phyloP scores from a whole-genome alignment of 1,140 invertebrate species.

The Agrypnia vestita region DNA sequence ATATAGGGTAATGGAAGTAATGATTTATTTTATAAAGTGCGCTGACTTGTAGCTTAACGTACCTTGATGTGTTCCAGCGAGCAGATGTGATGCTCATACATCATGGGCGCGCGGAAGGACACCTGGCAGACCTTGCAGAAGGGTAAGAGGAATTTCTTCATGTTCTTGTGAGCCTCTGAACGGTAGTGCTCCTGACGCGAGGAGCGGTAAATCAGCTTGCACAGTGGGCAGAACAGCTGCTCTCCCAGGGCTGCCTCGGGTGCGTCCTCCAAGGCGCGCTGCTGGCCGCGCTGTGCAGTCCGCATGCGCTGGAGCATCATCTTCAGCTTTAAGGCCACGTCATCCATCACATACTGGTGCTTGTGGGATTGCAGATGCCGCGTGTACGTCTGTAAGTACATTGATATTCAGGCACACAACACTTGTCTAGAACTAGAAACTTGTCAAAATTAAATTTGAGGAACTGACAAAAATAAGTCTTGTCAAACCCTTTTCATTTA shows the following conservation, averaged over 20 bases:
- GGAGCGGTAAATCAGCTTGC: constrained; percentile 86
- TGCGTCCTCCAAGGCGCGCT: constrained; percentile 80
- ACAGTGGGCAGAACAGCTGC: constrained; percentile 83
- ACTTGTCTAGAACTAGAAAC: too few species aligned
- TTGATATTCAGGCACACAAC: neutral
- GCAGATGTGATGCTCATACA: constrained; percentile 86
- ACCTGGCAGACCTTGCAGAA: constrained; percentile 82
- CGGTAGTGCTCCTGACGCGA: constrained; percentile 82
- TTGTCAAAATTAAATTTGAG: too few species aligned
- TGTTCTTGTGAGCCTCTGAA: constrained; percentile 84
- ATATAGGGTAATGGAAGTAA: too few species aligned
- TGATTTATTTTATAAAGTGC: too few species aligned
- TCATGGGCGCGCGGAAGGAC: constrained; percentile 85
- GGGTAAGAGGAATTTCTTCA: constrained; percentile 87
- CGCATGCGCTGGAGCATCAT: constrained; percentile 82
- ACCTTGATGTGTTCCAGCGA: constrained; percentile 86
- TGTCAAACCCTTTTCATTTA: too few species aligned
- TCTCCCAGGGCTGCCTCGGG: constrained; percentile 78
- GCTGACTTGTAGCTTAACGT: too few species aligned
- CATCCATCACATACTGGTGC: constrained; percentile 81
- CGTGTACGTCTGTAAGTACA: constrained; percentile 75
- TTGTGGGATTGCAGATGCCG: constrained; percentile 80
- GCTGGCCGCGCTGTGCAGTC: constrained; percentile 81
- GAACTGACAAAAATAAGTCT: too few species aligned
- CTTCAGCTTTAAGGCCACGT: constrained; percentile 81